Base-by-base conservation (phyloP, 2,888 invertebrate genomes). In the Linnaemya vulpina region DNA sequence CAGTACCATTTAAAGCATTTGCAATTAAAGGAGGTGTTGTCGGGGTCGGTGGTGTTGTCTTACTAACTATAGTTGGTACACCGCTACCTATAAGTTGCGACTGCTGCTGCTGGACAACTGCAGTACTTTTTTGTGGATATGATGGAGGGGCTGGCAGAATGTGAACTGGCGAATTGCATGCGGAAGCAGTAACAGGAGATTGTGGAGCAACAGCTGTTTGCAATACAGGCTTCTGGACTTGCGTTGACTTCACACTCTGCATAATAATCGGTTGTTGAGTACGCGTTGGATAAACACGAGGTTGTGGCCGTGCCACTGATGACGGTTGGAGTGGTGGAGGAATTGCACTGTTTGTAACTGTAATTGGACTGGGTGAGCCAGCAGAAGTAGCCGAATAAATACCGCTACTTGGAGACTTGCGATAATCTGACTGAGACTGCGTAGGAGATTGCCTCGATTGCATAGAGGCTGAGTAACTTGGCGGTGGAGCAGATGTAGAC, bases 181-280 rank as follows among this genome's bases (percentile, higher is more conserved):
- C 93, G 25, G 92, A 91, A 1, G 94, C 94, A 25, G 95, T 94
- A 75, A 94, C 94, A 3, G 96, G 96, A 15, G 96, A 95, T 35
- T 96, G 95, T 1, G 98, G 98, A n/a, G 97, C 98, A 67, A 98
- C 97, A 11, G 98, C 98, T 17, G 98, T 98, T 93, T 98, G 98
- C 87, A 98, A 93, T 38, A 98, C 95, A 0, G 98, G 98, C 91
- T 98, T 98, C 90, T 98, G 98, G 51, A 98, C 98, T 92, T 98
- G 98, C 20, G 98, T 98, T 93, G 98, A 98, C 92, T 97, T 97
- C 20, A 98, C 98, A 40, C 98, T 97, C 92, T 98, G 98, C 98
- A 98, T 98, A 86, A 98, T 98, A 87, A 98, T 97, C 9, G 98
- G 98, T 67, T 97, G 96, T 90, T 98, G 98, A 22, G 97, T 96